phyloP scores from a whole-genome alignment of 2,797 vertebrate species.

The Champsocephalus esox region DNA sequence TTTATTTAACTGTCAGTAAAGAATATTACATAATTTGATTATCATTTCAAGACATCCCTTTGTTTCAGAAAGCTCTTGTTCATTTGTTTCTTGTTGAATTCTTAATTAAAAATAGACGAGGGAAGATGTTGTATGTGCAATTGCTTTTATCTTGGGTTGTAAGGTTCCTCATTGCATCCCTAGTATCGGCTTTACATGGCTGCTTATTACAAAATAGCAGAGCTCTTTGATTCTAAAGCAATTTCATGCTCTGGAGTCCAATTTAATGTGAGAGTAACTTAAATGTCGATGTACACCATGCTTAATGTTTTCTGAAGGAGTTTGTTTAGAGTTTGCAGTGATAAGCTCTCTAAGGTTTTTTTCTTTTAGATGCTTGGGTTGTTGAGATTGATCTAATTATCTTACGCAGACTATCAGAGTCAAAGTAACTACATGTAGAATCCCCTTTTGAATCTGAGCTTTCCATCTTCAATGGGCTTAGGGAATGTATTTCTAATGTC shows the following conservation, averaged over 20 bases:
- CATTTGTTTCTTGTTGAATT: neutral
- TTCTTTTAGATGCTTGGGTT: slow-evolving; percentile 5
- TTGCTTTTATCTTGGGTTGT: neutral
- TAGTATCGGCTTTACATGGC: slow-evolving; percentile 32
- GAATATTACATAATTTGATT: neutral
- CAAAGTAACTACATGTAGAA: slow-evolving; percentile 40
- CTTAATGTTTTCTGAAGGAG: slow-evolving; percentile 32
- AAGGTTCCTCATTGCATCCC: slow-evolving; percentile 2
- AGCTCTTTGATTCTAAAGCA: slow-evolving; percentile 50
- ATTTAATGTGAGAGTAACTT: slow-evolving; percentile 45
- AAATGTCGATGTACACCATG: slow-evolving; percentile 26
- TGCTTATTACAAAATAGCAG: slow-evolving; percentile 29
- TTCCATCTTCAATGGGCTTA: slow-evolving; percentile 56
- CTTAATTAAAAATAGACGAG: slow-evolving; percentile 26
- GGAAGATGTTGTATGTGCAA: neutral
- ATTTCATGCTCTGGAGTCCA: slow-evolving; percentile 64
- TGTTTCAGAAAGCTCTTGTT: neutral
- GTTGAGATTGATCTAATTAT: slow-evolving; percentile 53
- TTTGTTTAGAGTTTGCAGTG: slow-evolving; percentile 28
- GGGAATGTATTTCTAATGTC: slow-evolving; percentile 64
- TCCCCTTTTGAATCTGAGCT: slow-evolving; percentile 35
- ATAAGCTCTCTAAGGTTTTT: slow-evolving; percentile 21
- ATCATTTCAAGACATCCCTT: neutral
- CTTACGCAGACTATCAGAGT: slow-evolving; percentile 21
- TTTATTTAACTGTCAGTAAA: neutral